A percentile compares a stretch with the other conserved stretches of the same genome.
These are phyloP conservation scores for Pinctada fucata DNA, from an alignment of 2,888 invertebrate genomes.

Conservation along the genomic window DNA sequence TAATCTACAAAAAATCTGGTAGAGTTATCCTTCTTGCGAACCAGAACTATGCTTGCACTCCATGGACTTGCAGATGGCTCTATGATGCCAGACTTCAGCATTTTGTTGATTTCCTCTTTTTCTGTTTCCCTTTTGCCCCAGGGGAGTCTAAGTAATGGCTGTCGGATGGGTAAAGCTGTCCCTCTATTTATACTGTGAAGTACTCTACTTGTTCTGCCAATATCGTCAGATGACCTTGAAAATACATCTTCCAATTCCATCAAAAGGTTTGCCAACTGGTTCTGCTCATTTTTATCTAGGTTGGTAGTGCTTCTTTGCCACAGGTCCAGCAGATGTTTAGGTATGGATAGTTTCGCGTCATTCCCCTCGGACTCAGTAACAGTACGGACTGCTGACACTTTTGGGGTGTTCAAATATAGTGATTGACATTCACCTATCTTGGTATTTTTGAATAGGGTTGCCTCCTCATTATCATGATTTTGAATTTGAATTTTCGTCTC, in stretches of 20 bases:
- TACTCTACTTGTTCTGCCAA: slow-evolving; percentile 22
- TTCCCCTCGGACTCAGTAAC: no score
- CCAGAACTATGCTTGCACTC: slow-evolving; percentile 43
- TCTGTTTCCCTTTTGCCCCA: slow-evolving; percentile 27
- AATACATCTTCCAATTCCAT: slow-evolving; percentile 24
- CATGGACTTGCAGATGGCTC: slow-evolving; percentile 43
- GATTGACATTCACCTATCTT: background rate
- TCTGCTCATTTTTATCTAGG: background rate
- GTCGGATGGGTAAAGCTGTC: slow-evolving; percentile 33
- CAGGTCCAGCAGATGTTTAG: slow-evolving; percentile 22
- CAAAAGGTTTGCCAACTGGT: background rate
- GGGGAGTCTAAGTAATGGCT: slow-evolving; percentile 32
- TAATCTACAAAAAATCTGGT: slow-evolving; percentile 45
- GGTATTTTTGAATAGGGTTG: slow-evolving; percentile 1
- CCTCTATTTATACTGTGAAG: slow-evolving; percentile 40
- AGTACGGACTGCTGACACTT: no score
- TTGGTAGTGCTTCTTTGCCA: background rate
- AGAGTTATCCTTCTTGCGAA: slow-evolving; percentile 41
- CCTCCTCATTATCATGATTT: background rate
- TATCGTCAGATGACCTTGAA: slow-evolving; percentile 13
- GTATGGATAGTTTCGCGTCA: no score
- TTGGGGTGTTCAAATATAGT: background rate
- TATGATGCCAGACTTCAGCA: slow-evolving; percentile 43
- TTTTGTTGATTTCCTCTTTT: slow-evolving; percentile 37
- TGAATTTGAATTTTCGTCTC: background rate